Evolutionary conservation across 2,888 invertebrate genomes (phyloP), one percentile per base, ranked within the genome.

Genomic region (Sesia bembeciformis): DNA sequence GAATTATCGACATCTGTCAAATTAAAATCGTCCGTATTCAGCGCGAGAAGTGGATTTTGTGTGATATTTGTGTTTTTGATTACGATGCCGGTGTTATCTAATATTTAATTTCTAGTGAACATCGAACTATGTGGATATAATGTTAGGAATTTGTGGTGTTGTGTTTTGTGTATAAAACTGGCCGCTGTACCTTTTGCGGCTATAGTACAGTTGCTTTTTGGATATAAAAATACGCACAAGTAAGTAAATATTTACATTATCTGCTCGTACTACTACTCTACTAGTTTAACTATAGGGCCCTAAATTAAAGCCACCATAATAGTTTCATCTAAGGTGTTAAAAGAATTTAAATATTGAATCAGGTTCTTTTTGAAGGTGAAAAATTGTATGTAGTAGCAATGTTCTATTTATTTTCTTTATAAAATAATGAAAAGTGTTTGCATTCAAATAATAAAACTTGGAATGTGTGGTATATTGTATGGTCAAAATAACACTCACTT

Each of bases 181-280:
- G 68, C 73, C 64, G 59, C 61, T 73, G 70, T 67, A 74, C 71
- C 67, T 66, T 70, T 68, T 68, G 66, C 71, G 67, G 70, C 58
- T 57, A 57, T 61, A 53, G 72, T 72, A 77, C 76, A 74, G 65
- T 78, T 76, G 72, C 67, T 61, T 78, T 65, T 70, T 78, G 62
- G 82, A 79, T 83, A 79, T 78, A 77, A 73, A 78, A 82, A 78
- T 81, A 84, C 78, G 69, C 70, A 67, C 75, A 78, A 72, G 88
- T 88, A 75, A 87, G 87, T 88, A 84, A 86, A 86, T 85, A 84
- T 84, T 84, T 80, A 81, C 68, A 58, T 63, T 71, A 65, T 58
- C 59, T 23, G 23, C 23, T 23, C 23, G 23, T 23, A 23, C 23
- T 23, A 23, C 23, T 23, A 23, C 2, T 23, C 23, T 23, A 23